Evolutionary conservation across 53 echinoderm and acorn worm species (phyloP).

Genomic region (Mesocentrotus franciscanus): DNA sequence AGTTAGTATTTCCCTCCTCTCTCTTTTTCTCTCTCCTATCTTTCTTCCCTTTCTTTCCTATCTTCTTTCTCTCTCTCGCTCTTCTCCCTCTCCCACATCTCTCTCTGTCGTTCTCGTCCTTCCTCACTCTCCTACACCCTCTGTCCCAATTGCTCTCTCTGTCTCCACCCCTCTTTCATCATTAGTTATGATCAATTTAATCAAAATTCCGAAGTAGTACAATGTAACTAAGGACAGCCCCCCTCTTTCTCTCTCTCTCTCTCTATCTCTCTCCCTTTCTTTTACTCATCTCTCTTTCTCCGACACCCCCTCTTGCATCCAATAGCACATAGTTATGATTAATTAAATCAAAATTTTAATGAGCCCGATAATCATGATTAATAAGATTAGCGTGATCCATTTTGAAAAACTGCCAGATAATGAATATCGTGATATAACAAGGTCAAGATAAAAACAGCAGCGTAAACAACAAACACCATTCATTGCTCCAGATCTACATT

Average conservation of each 20-base stretch:
- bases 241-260: too few relatives aligned
- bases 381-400: neutral
- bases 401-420: neutral
- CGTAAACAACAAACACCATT: neutral
- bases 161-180: neutral
- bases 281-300: too few relatives aligned
- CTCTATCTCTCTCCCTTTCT: too few relatives aligned
- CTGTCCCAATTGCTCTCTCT: too few relatives aligned
- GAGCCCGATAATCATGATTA: neutral
- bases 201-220: too few relatives aligned
- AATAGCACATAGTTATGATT: neutral
- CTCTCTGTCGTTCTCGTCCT: neutral
- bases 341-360: neutral
- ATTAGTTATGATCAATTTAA: neutral
- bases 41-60: neutral
- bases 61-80: neutral
- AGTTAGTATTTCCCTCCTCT: conserved; percentile 61
- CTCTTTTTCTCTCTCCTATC: neutral
- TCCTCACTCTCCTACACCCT: neutral
- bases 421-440: neutral
- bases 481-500: neutral
- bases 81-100: too few relatives aligned
- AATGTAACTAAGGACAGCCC: too few relatives aligned
- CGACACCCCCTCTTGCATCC: neutral
- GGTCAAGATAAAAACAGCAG: neutral